Evolutionary conservation across 1,140 invertebrate genomes (phyloP), one percentile per base, ranked within the genome.

Genomic region (Caenorhabditis elegans): DNA sequence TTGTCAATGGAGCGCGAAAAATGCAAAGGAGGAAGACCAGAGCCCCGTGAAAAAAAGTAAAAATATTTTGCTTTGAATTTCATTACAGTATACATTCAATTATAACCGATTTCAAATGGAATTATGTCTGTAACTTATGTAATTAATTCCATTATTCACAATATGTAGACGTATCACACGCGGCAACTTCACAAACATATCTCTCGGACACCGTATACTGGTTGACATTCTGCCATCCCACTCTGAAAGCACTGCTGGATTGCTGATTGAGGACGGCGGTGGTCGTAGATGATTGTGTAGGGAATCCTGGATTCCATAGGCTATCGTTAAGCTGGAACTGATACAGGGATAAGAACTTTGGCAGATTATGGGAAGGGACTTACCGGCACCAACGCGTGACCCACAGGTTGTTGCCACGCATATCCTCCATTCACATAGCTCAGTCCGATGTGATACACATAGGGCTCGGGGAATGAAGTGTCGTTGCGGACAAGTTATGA

Each of bases 381-480:
- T 8, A 70, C 60, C n/a, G 60, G 60, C 22, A 70, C 60, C 10
- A 70, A 43, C 17, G 60, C n/a, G 22, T 39, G 31, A 39, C 60
- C 60, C n/a, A 39, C 60, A 2, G 60, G 60, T 70, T 70, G 60
- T 2, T 70, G 60, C 60, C 60, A 70, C 5, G 24, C 36, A n/a
- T 39, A 70, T 39, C 60, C 60, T 8, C 60, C 60, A 70, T 70
- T 70, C 1, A 70, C 60, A 24, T 43, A 39, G 34, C 60, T 70
- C 26, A 70, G 43, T 22, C 60, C 60, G 11, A 70, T 70, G 10
- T 70, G 79, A 36, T 65, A 80, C 6, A 70, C 24, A 34, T 80
- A 80, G 0, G 79, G 79, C 11, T 80, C 79, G 19, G 55, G 79
- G 60, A 80, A 80, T 11, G 51, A 10, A 0, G 55, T 47, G 24